Percentiles rank a stretch among this genome's conserved stretches.
Conservation (phyloP, 2,797 vertebrate genomes). For the Typhlichthys subterraneus region DNA sequence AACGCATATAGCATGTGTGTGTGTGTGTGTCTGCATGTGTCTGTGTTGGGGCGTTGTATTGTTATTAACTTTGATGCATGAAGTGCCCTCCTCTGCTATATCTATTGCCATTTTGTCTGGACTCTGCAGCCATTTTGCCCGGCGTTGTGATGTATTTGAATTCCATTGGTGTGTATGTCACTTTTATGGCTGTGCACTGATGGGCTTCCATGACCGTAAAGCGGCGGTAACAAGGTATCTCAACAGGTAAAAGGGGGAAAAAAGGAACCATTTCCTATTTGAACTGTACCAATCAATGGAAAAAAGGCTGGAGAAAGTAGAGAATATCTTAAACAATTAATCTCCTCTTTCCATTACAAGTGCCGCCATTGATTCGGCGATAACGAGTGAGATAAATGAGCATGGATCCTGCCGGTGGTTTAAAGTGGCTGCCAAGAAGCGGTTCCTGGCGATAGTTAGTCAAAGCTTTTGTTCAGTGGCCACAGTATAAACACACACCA, state of each 20-base stretch:
- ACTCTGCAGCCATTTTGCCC: slow-evolving; percentile 60
- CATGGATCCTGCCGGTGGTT: slow-evolving; percentile 76
- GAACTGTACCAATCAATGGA: slow-evolving; percentile 44
- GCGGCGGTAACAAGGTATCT: slow-evolving; percentile 20
- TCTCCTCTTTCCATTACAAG: slow-evolving; percentile 78
- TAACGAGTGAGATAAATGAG: slow-evolving; percentile 90
- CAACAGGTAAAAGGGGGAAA: slow-evolving; percentile 46
- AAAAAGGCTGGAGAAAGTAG: slow-evolving; percentile 58
- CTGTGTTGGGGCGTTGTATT: background rate
- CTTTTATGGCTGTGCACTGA: slow-evolving; percentile 11
- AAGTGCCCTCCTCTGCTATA: slow-evolving; percentile 65
- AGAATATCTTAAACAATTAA: slow-evolving; percentile 85
- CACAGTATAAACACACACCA: slow-evolving; percentile 66
- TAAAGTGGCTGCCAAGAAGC: slow-evolving; percentile 81
- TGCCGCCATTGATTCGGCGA: slow-evolving; percentile 84
- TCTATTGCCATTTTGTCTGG: slow-evolving; percentile 44
- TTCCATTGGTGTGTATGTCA: slow-evolving; percentile 59
- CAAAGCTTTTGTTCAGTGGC: slow-evolving; percentile 62
- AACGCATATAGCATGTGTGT: background rate
- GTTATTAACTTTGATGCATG: slow-evolving; percentile 47
- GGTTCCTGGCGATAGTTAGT: slow-evolving; percentile 56
- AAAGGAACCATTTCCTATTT: slow-evolving; percentile 26
- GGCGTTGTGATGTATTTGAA: slow-evolving; percentile 53
- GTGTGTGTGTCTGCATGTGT: background rate
- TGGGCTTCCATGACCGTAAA: slow-evolving; percentile 4